Conservation (phyloP, 2,113 vertebrate genomes). For the Setophaga coronata region DNA sequence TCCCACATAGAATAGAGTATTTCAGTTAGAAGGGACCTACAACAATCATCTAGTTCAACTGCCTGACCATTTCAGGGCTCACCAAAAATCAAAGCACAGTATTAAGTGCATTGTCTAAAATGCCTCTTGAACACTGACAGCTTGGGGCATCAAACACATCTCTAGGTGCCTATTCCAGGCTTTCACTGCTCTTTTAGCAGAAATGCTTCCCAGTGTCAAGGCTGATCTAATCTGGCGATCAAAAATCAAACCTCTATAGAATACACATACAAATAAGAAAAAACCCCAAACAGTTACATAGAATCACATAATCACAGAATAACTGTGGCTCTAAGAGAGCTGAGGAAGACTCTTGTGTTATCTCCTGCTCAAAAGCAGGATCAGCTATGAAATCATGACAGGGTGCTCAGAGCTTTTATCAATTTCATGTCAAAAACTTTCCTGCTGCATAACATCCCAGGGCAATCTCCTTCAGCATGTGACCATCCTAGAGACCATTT, state of each 20-base stretch:
- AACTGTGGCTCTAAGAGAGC: not conserved
- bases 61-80: not conserved
- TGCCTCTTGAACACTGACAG: not conserved
- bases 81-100: not conserved
- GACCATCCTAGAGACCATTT: not conserved
- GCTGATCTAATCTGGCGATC: not conserved
- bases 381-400: not conserved
- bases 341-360: not conserved
- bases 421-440: not conserved
- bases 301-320: not conserved
- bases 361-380: not conserved
- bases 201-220: not conserved
- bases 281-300: accelerated
- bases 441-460: not conserved
- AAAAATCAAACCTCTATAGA: not conserved
- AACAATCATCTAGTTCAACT: not conserved
- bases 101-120: not conserved
- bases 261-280: not conserved
- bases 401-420: not conserved
- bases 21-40: not conserved
- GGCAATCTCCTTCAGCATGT: not conserved
- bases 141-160: not conserved
- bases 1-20: not conserved
- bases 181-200: not conserved
- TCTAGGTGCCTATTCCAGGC: not conserved